Evolutionary conservation across 2,113 vertebrate genomes (phyloP), one percentile per base, ranked within the genome.

Genomic region (Cebidichthys violaceus): DNA sequence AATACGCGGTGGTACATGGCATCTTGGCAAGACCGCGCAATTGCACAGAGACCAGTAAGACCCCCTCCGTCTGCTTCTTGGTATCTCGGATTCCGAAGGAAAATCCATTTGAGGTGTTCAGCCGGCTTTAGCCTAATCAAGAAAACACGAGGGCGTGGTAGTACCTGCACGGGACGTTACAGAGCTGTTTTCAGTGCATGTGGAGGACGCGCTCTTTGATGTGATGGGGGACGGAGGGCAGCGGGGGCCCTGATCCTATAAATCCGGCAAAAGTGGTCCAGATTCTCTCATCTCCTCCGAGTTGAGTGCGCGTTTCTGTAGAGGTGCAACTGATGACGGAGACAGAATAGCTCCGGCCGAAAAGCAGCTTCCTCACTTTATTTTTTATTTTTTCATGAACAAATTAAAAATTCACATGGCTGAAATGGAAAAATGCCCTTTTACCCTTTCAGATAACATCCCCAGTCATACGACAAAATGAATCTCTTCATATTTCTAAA

Each of bases 31-130:
- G 47, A 39, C 37, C 4, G 2, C 15, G 0, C 41, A 29, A 14
- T 57, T 24, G 3, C 70, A 61, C 41, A 45, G 62, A 52, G 59
- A 77, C 70, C 66, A 27, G 72, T 60, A 66, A 79, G 64, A 68
- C 47, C 29, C 41, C 24, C 45, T 74, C 75, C 85, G 10, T 88
- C 81, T 88, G 85, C 68, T 87, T 76, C 35, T 24, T 20, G 11
- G 54, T 27, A 65, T 33, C 52, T 70, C 2, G 0, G 59, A 54
- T 64, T 72, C 55, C 54, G 57, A 67, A 2, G 15, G 68, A 37
- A 74, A 86, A 84, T 77, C 72, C 55, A 70, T 75, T 60, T 24
- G 52, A 66, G 77, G 67, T 71, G 78, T 27, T 77, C 22, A 18
- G 52, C 35, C 59, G 35, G 69, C 10, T 78, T 62, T 13, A 27